A percentile compares a stretch with the other conserved stretches of the same genome.
These are phyloP conservation scores for Sturnus vulgaris DNA, from an alignment of 2,113 vertebrate genomes.

Conservation along the genomic window DNA sequence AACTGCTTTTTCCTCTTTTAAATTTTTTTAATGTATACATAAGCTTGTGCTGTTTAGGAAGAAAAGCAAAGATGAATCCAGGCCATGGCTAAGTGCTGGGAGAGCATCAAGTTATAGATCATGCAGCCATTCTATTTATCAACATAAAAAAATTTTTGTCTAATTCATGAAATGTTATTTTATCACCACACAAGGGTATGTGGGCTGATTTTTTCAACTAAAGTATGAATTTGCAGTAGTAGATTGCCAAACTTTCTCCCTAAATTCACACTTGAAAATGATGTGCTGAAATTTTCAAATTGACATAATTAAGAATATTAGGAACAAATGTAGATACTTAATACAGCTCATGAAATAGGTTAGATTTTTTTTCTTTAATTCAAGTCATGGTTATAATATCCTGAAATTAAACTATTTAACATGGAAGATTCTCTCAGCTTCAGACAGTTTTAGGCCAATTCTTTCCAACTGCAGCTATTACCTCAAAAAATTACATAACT, in stretches of 20 bases:
- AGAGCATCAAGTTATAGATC: not conserved
- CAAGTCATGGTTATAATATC: slow-evolving; percentile 27
- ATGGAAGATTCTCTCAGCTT: slow-evolving; percentile 22
- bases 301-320: slow-evolving; percentile 31
- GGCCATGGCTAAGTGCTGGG: not conserved
- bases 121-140: not conserved
- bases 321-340: not conserved
- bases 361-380: not conserved
- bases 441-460: slow-evolving; percentile 66
- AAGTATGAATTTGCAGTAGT: not conserved
- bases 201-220: not conserved
- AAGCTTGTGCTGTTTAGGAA: not conserved
- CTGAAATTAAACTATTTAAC: slow-evolving; percentile 62
- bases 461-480: slow-evolving; percentile 54
- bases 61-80: not conserved
- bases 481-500: slow-evolving; percentile 58
- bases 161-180: not conserved
- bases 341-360: not conserved
- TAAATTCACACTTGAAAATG: slow-evolving; percentile 44
- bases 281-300: slow-evolving; percentile 37
- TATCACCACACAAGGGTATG: not conserved
- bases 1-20: not conserved
- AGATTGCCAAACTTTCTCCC: slow-evolving; percentile 18
- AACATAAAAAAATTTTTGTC: not conserved
- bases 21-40: not conserved